These are phyloP conservation scores for Drosophila atripex DNA, from an alignment of 2,888 invertebrate species.

Conservation along the genomic window DNA sequence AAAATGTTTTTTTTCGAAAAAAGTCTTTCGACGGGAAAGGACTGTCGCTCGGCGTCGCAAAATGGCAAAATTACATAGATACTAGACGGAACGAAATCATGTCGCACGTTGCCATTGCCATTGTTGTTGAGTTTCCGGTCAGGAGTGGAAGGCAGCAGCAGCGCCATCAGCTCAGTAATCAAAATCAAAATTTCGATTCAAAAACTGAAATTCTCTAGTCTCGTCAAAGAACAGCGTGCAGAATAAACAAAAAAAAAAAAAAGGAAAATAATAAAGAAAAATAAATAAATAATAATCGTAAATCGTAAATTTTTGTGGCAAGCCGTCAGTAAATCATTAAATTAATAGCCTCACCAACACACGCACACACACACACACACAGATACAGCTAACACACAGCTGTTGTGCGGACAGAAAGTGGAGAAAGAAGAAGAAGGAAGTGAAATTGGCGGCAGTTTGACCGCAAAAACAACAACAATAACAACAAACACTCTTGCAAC, in stretches of 20 bases:
- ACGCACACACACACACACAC: constrained; percentile 4
- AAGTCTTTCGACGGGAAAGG: constrained; percentile 4
- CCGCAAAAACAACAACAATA: constrained; percentile 58
- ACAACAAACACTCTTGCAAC: constrained; percentile 31
- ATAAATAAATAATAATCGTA: constrained; percentile 24
- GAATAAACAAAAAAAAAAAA: no score
- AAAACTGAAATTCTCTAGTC: constrained; percentile 1
- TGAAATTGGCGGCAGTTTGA: constrained; percentile 75
- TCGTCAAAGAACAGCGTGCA: not conserved
- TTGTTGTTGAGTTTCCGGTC: constrained; percentile 52
- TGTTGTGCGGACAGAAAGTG: constrained; percentile 30
- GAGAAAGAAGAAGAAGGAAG: constrained; percentile 38
- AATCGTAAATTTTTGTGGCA: constrained; percentile 67
- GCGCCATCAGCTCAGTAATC: constrained; percentile 20
- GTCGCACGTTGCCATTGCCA: constrained; percentile 71
- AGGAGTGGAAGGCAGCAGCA: constrained; percentile 51
- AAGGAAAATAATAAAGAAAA: constrained; percentile 15
- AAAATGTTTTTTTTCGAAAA: constrained; percentile 4
- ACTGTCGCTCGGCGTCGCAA: constrained; percentile 12
- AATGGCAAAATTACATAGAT: constrained; percentile 1
- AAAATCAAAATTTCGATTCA: constrained; percentile 9
- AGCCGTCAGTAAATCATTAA: constrained; percentile 77
- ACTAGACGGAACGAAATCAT: constrained; percentile 78
- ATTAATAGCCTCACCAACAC: constrained; percentile 68
- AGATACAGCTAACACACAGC: constrained; percentile 42